Evolutionary conservation across 92 coral and sea anemone species (phyloP).

Genomic region (Epizoanthus fatuus): DNA sequence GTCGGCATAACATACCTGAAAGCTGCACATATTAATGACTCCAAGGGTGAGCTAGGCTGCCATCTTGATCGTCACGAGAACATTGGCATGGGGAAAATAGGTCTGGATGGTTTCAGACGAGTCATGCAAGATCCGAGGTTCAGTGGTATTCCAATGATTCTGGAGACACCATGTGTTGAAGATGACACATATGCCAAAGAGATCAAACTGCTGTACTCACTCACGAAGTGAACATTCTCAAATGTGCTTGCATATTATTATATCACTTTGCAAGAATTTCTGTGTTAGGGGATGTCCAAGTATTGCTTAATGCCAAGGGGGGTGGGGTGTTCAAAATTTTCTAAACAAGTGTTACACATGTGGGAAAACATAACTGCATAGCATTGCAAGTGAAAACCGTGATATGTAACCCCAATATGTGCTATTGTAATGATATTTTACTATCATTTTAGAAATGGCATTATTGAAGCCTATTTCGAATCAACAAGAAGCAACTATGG

Average conservation of each 20-base stretch:
- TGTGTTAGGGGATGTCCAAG: too few relatives aligned
- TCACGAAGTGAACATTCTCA: conserved; percentile 43
- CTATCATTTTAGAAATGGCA: too few relatives aligned
- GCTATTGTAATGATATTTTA: too few relatives aligned
- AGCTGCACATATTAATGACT: conserved; percentile 92
- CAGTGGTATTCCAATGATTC: conserved; percentile 90
- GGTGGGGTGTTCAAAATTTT: too few relatives aligned
- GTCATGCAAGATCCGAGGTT: conserved; percentile 89
- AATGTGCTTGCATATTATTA: not conserved
- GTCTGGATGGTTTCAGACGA: conserved; percentile 75
- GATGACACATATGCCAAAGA: conserved; percentile 84
- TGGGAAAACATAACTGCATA: too few relatives aligned
- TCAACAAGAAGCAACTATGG: too few relatives aligned
- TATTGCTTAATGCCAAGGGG: too few relatives aligned
- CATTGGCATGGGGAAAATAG: conserved; percentile 95
- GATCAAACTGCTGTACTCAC: conserved; percentile 79
- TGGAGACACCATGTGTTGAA: conserved; percentile 89
- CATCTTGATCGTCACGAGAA: conserved; percentile 97
- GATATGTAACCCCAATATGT: too few relatives aligned
- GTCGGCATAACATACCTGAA: conserved; percentile 85
- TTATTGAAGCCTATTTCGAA: too few relatives aligned
- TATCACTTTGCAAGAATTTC: not conserved
- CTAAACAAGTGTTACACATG: too few relatives aligned
- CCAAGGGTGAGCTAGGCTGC: conserved; percentile 94
- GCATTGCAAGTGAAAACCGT: too few relatives aligned